phyloP scores from a whole-genome alignment of 2,797 vertebrate species.

The Falco peregrinus region DNA sequence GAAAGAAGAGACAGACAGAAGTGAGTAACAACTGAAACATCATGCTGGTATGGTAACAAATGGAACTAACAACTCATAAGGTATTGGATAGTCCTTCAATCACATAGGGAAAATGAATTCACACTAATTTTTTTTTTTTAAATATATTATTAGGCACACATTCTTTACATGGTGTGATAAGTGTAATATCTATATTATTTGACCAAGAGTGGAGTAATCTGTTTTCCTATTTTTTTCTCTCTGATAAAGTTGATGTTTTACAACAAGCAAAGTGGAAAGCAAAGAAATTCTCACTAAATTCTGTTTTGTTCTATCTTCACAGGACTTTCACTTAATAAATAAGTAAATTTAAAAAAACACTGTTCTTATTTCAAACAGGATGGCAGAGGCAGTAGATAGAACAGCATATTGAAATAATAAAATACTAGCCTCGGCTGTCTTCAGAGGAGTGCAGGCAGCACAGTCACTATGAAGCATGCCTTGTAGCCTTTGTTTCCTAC shows the following conservation, averaged over 20 bases:
- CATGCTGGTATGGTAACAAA: neutral
- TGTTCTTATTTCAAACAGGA: neutral
- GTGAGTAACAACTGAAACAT: neutral
- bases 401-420: neutral
- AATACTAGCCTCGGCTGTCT: neutral
- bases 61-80: neutral
- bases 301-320: neutral
- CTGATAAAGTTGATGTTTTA: neutral
- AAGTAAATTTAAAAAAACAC: neutral
- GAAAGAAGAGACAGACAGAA: neutral
- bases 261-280: neutral
- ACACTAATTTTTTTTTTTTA: neutral
- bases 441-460: neutral
- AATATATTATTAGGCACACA: neutral
- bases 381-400: neutral
- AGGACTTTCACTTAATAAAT: neutral
- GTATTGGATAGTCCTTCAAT: neutral
- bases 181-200: neutral
- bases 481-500: neutral
- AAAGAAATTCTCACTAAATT: neutral
- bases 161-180: neutral
- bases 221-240: neutral
- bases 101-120: constrained; percentile 1
- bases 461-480: neutral
- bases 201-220: neutral